Conservation (phyloP, 2,113 vertebrate genomes). For the Laticauda colubrina region DNA sequence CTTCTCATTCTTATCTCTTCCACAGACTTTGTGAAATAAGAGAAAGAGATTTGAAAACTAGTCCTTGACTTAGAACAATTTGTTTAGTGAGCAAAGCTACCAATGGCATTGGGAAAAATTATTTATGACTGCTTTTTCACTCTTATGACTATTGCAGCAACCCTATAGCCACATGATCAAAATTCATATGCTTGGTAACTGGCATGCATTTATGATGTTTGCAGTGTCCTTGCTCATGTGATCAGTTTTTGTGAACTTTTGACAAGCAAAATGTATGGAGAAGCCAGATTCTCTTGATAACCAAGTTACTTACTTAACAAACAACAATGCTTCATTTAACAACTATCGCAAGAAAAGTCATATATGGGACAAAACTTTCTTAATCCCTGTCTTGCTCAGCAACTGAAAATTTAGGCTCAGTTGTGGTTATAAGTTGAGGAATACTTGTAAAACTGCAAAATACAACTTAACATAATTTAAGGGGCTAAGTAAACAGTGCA, state of each 20-base stretch:
- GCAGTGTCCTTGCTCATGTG: background rate
- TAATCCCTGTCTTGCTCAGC: background rate
- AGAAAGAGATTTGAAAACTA: background rate
- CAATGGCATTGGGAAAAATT: background rate
- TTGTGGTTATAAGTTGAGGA: background rate
- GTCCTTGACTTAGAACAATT: background rate
- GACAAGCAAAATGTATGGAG: background rate
- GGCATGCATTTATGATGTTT: background rate
- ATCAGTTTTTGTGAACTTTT: background rate
- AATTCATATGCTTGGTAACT: background rate
- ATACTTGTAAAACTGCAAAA: background rate
- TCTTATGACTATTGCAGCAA: background rate
- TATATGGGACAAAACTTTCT: background rate
- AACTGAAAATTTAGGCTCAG: background rate
- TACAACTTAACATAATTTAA: background rate
- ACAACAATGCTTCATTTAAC: background rate
- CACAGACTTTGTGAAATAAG: background rate
- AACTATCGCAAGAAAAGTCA: background rate
- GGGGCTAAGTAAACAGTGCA: background rate
- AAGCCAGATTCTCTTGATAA: background rate
- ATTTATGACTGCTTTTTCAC: background rate
- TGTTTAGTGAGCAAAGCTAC: background rate
- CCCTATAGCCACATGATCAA: background rate
- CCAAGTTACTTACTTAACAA: background rate
- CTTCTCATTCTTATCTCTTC: background rate